phyloP scores from a whole-genome alignment of 2,888 invertebrate species.

The Hirtodrosophila trivittata region DNA sequence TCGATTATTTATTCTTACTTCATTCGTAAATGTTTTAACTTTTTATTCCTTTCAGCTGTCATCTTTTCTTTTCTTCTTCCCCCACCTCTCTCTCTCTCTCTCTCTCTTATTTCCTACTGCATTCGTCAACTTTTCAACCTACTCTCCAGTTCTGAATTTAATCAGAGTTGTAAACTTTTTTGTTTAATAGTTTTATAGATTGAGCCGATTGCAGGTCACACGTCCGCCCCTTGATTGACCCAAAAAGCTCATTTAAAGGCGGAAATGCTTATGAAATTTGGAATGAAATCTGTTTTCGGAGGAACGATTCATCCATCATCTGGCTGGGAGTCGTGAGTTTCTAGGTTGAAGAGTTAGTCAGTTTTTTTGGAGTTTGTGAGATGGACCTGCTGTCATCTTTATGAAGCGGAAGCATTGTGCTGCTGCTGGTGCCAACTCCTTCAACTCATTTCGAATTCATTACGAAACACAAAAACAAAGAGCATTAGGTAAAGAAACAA shows the following conservation, averaged over 20 bases:
- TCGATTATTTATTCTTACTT: too few relatives aligned
- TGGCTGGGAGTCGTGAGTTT: not conserved
- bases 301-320: constrained; percentile 18
- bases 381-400: constrained; percentile 19
- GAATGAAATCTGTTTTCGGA: constrained; percentile 51
- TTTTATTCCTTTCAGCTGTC: too few relatives aligned
- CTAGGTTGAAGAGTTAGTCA: constrained; percentile 13
- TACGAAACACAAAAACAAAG: constrained; percentile 22
- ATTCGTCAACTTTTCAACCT: too few relatives aligned
- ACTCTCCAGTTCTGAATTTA: not conserved
- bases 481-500: constrained; percentile 36
- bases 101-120: too few relatives aligned
- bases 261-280: constrained; percentile 64
- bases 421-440: constrained; percentile 34
- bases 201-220: not conserved
- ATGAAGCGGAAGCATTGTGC: constrained; percentile 41
- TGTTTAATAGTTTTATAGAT: too few relatives aligned
- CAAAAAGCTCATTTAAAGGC: constrained; percentile 58
- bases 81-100: too few relatives aligned
- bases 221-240: constrained; percentile 18
- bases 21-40: too few relatives aligned
- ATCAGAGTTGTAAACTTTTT: not conserved
- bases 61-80: too few relatives aligned
- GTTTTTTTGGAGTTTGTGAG: constrained; percentile 33
- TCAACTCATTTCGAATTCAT: constrained; percentile 55